Base-by-base conservation (phyloP, 2,888 invertebrate species). In the Blastobasis lacticolella region DNA sequence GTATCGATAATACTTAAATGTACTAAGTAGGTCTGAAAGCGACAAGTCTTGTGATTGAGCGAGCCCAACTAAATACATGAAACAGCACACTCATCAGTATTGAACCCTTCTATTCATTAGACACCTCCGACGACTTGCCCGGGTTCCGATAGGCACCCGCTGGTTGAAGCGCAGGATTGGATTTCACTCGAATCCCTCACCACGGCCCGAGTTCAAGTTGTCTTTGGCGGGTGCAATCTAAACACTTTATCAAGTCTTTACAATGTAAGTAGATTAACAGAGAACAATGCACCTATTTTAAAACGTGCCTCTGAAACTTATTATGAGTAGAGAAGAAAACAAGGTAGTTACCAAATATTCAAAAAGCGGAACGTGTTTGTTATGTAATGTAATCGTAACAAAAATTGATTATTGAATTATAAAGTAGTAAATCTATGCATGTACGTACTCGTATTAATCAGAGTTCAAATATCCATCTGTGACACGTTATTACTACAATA, bases 1-100 rank as follows among this genome's bases (percentile, higher is more conserved):
- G 73, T 79, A 79, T 77, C 62, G 64, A 71, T 80, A 83, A 85
- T 81, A 83, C 81, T 84, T 83, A 64, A 71, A 38, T 40, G 67
- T 74, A 73, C 70, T 78, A 71, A 70, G 78, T 82, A 84, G 69
- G 65, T 77, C 78, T 77, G 81, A 79, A 81, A 83, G 81, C 81
- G 70, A 80, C 76, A 85, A 88, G 87, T 88, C 87, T 88, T 87
- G 78, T 71, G 72, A 85, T 85, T 88, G 88, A 88, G 87, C 87
- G 84, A 82, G 77, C 84, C 78, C 84, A 87, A 86, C 80, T 78
- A 78, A 78, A 78, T 71, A 81, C 71, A 77, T 78, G 77, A 76
- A 73, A 78, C 69, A 78, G 73, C 76, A 81, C 80, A 83, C 78
- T 78, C 81, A 78, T 78, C 63, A 75, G 75, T 68, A 75, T 75